These are phyloP conservation scores for Choloepus hoffmanni DNA, from an alignment of 2,113 vertebrate genomes.

Conservation along the genomic window DNA sequence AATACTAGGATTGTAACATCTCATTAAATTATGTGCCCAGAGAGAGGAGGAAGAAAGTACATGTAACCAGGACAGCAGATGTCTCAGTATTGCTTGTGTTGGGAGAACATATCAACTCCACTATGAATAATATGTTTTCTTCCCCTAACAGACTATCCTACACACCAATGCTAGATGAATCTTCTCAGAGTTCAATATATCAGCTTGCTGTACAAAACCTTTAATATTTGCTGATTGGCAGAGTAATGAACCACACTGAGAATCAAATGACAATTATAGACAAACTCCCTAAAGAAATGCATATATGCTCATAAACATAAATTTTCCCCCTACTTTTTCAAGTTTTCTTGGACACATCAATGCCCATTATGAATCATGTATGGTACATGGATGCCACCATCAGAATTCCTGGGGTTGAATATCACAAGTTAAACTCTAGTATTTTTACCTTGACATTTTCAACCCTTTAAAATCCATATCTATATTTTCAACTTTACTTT, in stretches of 20 bases:
- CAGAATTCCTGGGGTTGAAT: not conserved
- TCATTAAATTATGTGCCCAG: not conserved
- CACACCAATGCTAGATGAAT: not conserved
- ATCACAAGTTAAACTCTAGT: not conserved
- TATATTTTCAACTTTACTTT: not conserved
- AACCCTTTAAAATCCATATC: not conserved
- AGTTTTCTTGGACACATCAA: not conserved
- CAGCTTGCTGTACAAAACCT: not conserved
- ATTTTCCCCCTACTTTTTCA: not conserved
- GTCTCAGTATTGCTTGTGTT: not conserved
- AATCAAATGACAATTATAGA: not conserved
- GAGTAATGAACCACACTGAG: not conserved
- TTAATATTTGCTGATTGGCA: not conserved
- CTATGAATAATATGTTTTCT: not conserved
- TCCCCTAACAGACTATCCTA: not conserved
- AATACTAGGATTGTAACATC: slow-evolving; percentile 9
- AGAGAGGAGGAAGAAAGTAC: not conserved
- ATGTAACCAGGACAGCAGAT: not conserved
- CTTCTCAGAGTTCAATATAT: not conserved
- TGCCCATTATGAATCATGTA: not conserved
- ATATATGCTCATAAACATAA: not conserved
- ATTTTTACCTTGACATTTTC: not conserved
- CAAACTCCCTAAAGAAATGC: not conserved
- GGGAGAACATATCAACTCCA: not conserved
- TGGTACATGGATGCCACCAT: not conserved